A percentile compares a stretch with the other conserved stretches of the same genome.
phyloP scores from a whole-genome alignment of 2,888 invertebrate species.

The Elysia crispata region DNA sequence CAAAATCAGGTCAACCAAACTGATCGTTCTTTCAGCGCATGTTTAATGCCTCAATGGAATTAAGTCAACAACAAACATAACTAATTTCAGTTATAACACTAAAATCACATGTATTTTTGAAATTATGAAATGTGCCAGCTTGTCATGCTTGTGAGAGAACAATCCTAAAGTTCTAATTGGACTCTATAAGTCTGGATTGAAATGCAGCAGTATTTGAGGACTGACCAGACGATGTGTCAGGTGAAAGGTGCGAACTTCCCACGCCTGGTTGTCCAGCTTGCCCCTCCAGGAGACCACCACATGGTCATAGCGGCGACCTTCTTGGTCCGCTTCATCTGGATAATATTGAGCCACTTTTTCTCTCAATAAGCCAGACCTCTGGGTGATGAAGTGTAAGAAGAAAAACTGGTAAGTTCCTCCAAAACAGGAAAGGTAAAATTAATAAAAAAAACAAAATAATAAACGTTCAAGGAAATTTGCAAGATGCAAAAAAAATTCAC shows the following conservation, averaged over 20 bases:
- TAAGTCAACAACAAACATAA: too few relatives aligned
- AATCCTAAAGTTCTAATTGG: too few relatives aligned
- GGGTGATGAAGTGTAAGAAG: not conserved
- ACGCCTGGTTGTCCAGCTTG: slow-evolving; percentile 60
- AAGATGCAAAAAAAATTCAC: too few relatives aligned
- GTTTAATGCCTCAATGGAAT: too few relatives aligned
- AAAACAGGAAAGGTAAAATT: too few relatives aligned
- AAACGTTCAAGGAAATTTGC: too few relatives aligned
- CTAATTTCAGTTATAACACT: too few relatives aligned
- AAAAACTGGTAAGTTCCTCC: too few relatives aligned
- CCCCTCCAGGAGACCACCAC: slow-evolving; percentile 47
- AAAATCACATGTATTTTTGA: not conserved
- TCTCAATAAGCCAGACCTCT: slow-evolving; percentile 36
- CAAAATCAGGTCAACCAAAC: too few relatives aligned
- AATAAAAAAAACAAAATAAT: too few relatives aligned
- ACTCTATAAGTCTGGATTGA: too few relatives aligned
- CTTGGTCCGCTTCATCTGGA: slow-evolving; percentile 52
- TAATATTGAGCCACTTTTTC: slow-evolving; percentile 43
- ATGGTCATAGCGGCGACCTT: slow-evolving; percentile 64
- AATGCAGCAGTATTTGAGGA: slow-evolving; percentile 60
- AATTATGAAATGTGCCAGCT: not conserved
- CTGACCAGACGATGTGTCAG: slow-evolving; percentile 56
- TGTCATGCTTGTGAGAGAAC: not conserved
- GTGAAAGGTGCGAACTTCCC: slow-evolving; percentile 61
- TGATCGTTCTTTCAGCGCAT: too few relatives aligned